Evolutionary conservation across 2,113 vertebrate genomes (phyloP).

Genomic region (Chitala chitala): DNA sequence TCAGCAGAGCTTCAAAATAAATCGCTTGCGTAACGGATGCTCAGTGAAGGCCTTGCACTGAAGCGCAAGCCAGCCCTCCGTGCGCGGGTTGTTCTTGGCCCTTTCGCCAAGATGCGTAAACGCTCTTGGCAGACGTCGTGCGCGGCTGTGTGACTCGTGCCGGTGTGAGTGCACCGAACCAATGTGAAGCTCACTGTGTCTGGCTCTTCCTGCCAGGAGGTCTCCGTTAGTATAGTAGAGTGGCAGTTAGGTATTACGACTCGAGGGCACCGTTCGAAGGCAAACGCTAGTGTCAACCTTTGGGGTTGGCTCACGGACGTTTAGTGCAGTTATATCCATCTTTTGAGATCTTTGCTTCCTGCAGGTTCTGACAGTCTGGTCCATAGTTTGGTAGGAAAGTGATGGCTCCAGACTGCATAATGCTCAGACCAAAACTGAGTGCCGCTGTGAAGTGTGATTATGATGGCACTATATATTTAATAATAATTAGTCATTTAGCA

Average conservation of each 20-base stretch:
- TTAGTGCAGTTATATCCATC: slow-evolving; percentile 38
- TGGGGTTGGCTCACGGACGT: slow-evolving; percentile 31
- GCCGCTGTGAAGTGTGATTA: slow-evolving; percentile 23
- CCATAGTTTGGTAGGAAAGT: slow-evolving; percentile 23
- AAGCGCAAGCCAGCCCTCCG: slow-evolving; percentile 32
- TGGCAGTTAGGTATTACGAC: slow-evolving; percentile 43
- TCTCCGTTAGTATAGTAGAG: slow-evolving; percentile 28
- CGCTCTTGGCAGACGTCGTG: slow-evolving; percentile 40
- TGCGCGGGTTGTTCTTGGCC: slow-evolving; percentile 45
- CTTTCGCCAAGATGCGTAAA: slow-evolving; percentile 33
- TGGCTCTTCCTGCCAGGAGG: slow-evolving; percentile 37
- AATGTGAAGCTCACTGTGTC: slow-evolving; percentile 42
- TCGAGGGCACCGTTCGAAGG: slow-evolving; percentile 30
- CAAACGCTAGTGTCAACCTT: slow-evolving; percentile 22
- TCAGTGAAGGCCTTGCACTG: slow-evolving; percentile 19
- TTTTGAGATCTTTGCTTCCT: slow-evolving; percentile 36
- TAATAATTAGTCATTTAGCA: too few relatives aligned
- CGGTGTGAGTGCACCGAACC: slow-evolving; percentile 37
- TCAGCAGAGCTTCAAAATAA: slow-evolving; percentile 22
- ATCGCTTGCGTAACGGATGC: slow-evolving; percentile 24
- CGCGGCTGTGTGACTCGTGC: slow-evolving; percentile 41
- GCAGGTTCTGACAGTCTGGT: slow-evolving; percentile 10
- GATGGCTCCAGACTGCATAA: slow-evolving; percentile 10
- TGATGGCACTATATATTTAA: slow-evolving; percentile 19
- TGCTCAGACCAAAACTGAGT: slow-evolving; percentile 26